phyloP scores from a whole-genome alignment of 2,888 invertebrate genomes.

The Chaitophorus viminalis region DNA sequence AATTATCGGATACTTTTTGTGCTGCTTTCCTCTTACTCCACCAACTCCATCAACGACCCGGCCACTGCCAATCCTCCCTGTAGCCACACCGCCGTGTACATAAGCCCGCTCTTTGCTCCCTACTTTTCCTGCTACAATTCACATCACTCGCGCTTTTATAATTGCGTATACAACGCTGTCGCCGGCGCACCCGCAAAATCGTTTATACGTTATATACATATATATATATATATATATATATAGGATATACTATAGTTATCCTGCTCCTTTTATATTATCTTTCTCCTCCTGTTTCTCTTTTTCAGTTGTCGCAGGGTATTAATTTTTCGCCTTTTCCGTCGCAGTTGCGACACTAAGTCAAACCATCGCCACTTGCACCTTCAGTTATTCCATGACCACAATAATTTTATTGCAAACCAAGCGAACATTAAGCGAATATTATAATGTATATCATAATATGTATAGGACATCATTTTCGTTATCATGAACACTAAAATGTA shows the following conservation, averaged over 20 bases:
- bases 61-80: not conserved
- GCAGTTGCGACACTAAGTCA: not conserved
- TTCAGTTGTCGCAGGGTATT: not conserved
- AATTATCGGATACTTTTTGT: constrained; percentile 59
- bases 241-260: not conserved
- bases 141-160: constrained; percentile 21
- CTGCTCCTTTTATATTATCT: not conserved
- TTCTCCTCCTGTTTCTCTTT: not conserved
- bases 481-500: too few relatives aligned
- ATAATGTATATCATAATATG: too few relatives aligned
- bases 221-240: not conserved
- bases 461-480: too few relatives aligned
- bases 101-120: constrained; percentile 11
- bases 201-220: not conserved
- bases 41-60: not conserved
- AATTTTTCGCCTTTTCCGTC: not conserved
- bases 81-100: not conserved
- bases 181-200: constrained; percentile 3
- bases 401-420: not conserved
- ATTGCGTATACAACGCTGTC: constrained; percentile 10
- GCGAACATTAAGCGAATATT: too few relatives aligned
- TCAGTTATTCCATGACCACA: not conserved
- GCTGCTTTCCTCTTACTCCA: not conserved
- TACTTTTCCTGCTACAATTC: not conserved
- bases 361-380: not conserved